Evolutionary conservation across 2,113 vertebrate genomes (phyloP).

Genomic region (Eidolon helvum): DNA sequence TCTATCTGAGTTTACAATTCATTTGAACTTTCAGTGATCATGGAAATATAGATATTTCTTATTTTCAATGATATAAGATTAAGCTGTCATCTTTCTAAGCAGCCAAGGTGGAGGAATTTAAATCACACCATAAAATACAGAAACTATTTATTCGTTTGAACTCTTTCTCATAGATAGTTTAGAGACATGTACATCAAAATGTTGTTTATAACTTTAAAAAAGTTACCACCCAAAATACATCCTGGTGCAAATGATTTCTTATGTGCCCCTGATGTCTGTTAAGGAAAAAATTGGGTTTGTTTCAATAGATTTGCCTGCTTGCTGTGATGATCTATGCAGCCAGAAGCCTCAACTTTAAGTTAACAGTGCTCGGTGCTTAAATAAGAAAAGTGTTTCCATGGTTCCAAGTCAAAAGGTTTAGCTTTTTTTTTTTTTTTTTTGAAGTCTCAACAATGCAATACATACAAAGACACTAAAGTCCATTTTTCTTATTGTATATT

Average conservation of each 20-base stretch:
- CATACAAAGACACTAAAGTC: not conserved
- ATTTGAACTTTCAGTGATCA: constrained; percentile 63
- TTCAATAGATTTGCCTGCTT: constrained; percentile 48
- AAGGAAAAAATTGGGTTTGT: constrained; percentile 56
- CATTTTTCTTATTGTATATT: not conserved
- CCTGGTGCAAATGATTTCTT: constrained; percentile 9
- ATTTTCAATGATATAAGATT: constrained; percentile 58
- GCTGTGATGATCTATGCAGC: not conserved
- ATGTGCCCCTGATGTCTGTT: constrained; percentile 36
- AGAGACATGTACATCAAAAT: constrained; percentile 58
- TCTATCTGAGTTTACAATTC: constrained; percentile 55
- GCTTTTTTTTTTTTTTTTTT: not conserved
- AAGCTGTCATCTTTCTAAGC: constrained; percentile 62
- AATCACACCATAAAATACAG: constrained; percentile 58
- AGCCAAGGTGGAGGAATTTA: constrained; percentile 67
- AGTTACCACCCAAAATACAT: constrained; percentile 65
- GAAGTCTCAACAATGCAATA: not conserved
- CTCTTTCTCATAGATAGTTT: constrained; percentile 48
- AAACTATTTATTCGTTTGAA: constrained; percentile 56
- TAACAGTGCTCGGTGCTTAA: constrained; percentile 36
- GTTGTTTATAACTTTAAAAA: constrained; percentile 59
- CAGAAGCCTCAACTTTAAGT: constrained; percentile 36
- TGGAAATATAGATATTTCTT: constrained; percentile 28
- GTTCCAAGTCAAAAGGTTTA: constrained; percentile 30
- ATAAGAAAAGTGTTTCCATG: constrained; percentile 37